Base-by-base conservation (phyloP, 2,797 vertebrate genomes). In the Muscicapa striata region DNA sequence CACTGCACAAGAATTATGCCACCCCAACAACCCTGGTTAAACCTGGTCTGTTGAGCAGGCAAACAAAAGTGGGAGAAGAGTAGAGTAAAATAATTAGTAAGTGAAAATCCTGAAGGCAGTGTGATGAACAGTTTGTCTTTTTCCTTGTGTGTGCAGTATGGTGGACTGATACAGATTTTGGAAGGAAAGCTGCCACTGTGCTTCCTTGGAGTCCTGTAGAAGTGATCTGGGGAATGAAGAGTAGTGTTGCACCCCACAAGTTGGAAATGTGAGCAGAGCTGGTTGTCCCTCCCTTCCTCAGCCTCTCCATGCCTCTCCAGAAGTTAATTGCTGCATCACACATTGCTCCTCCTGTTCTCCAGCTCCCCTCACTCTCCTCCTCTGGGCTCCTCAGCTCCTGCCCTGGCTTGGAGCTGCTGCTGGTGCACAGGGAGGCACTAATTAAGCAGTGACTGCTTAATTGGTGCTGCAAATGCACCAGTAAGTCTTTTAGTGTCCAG, bases 141-240 rank as follows among this genome's bases (percentile, higher is more conserved):
- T 59, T 34, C 23, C 20, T 24, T 1, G 0, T 64, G 1, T 5
- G 0, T 54, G 21, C 51, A 34, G 19, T 0, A 0, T 41, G 77
- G 29, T 20, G 12, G n/a, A 38, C 9, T 11, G 52, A 17, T 27
- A 4, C 15, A 34, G 55, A 20, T 81, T 59, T 67, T 78, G 41
- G 21, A 72, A 46, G 19, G 11, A 75, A 9, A 3, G 1, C 29
- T 59, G 52, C 45, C 59, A 13, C 8, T 4, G 26, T 8, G 13
- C 29, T 86, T 78, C 40, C 38, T 30, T 59, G 61, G 6, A 14
- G 3, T 46, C 57, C 49, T 24, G 34, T 4, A 54, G 62, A 58
- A 23, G 23, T 77, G 57, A 49, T 51, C 49, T 80, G 9, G 27
- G 59, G 29, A 57, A 26, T 16, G 15, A 18, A 55, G 17, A n/a